Base-by-base conservation (phyloP, 2,888 invertebrate genomes). In the Limnephilus lunatus region DNA sequence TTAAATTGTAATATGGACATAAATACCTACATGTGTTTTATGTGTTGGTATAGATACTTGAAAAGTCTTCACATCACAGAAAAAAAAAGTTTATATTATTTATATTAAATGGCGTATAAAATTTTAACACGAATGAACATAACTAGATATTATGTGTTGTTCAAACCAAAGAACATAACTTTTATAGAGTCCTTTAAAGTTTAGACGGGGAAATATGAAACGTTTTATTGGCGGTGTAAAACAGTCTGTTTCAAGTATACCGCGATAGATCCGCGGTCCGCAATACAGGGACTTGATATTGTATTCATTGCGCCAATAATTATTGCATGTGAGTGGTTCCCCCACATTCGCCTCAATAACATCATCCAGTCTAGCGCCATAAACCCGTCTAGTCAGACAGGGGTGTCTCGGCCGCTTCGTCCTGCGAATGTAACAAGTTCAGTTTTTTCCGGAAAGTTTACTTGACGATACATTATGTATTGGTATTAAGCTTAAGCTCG, bases 341-440 rank as follows among this genome's bases (percentile, higher is more conserved):
- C 35, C 25, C 83, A 39, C 32, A 35, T 25, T 83, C 25, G 31
- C 83, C 32, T 32, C 83, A 83, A 83, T 83, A 83, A 83, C 35
- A 83, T 83, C 35, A 83, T 83, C 12, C 32, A 35, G 83, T 83
- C 83, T 32, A 32, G 83, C 25, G 83, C 35, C 83, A n/a, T 83
- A 32, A 83, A 83, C 83, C 31, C 32, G 83, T 83, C 83, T 83
- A 83, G 83, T 5, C 83, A 11, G 9, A 35, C 5, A 83, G 35
- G 83, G 12, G 68, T n/a, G 25, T 12, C 25, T 83, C 83, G 83
- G 3, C 19, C 12, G 83, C 25, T 3, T 83, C 83, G 32, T 25
- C 9, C 32, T 19, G 9, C n/a, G 25, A 32, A 83, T 25, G 25
- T 68, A 25, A 68, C 68, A 25, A 25, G 3, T 68, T 68, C 25